Evolutionary conservation across 2,797 vertebrate genomes (phyloP).

Genomic region (Picus viridis): DNA sequence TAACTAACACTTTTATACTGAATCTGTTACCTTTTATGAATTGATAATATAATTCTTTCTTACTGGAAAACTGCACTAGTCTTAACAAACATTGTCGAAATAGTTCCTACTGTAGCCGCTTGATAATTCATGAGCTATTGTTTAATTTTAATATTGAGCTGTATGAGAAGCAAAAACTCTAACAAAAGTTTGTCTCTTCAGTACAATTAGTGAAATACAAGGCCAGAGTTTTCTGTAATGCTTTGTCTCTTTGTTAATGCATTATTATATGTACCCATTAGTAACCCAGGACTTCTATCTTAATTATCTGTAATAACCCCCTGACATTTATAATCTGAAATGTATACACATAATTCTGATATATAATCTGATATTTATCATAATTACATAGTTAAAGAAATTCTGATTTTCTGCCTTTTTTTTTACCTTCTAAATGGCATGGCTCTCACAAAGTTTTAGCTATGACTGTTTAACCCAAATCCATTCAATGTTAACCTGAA

Average conservation of each 20-base stretch:
- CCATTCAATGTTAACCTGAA: not conserved
- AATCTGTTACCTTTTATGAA: not conserved
- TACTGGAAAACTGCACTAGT: not conserved
- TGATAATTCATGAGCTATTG: not conserved
- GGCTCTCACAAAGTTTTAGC: not conserved
- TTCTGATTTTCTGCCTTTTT: not conserved
- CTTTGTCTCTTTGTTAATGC: not conserved
- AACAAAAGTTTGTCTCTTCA: not conserved
- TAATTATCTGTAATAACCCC: not conserved
- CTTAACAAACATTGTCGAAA: not conserved
- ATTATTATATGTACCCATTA: not conserved
- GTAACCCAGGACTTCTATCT: not conserved
- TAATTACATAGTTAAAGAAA: not conserved
- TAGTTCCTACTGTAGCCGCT: not conserved
- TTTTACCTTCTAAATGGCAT: not conserved
- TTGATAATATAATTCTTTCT: not conserved
- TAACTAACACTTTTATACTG: not conserved
- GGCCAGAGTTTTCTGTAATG: not conserved
- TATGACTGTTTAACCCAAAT: not conserved
- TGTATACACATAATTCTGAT: no score
- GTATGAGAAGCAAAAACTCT: not conserved
- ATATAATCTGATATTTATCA: not conserved
- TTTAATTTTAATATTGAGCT: not conserved
- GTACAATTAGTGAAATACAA: not conserved
- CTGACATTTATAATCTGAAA: no score